Evolutionary conservation across 1,140 invertebrate species (phyloP), one percentile per base, ranked within the genome.

Genomic region (Drosophila parvula): DNA sequence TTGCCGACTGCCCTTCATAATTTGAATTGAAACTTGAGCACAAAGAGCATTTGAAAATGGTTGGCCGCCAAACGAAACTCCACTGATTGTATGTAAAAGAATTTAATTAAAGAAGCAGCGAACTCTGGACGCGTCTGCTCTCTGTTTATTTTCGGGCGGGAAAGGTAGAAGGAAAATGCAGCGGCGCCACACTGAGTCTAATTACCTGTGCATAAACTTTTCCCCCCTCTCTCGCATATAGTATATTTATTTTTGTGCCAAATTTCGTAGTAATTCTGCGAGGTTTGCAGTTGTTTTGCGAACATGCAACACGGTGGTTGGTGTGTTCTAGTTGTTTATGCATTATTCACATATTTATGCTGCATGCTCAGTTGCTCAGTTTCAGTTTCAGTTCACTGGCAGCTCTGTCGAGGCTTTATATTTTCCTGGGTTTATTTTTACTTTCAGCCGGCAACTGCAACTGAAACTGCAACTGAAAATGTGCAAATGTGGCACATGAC

Each of bases 401-500:
- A 55, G 10, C 5, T 34, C 51, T 38, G 51, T 27, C 51, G 34
- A 38, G 62, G 57, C 58, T 36, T 64, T 28, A 11, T 9, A n/a
- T 14, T 50, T 45, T 32, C 16, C 28, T 32, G 28, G 47, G 48
- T 50, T 50, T 44, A 44, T 69, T 82, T 82, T 82, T 83, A 83
- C 80, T 82, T 82, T 83, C 80, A 61, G 56, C 75, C 75, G 63
- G 32, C 34, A 6, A 12, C 14, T 5, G 14, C 14, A 40, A 6
- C 38, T 4, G 22, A 18, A 43, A 22, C 0, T 53, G 51, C 51
- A 38, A 34, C 51, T 55, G 34, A 55, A 55, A 55, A 40, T 55
- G 34, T 79, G 76, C 78, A 79, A 88, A 89, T 80, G 84, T 88
- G 79, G 83, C 83, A 88, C 83, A 86, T 81, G 82, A 79, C 82